phyloP scores from a whole-genome alignment of 2,888 invertebrate species.

The Altica lythri region DNA sequence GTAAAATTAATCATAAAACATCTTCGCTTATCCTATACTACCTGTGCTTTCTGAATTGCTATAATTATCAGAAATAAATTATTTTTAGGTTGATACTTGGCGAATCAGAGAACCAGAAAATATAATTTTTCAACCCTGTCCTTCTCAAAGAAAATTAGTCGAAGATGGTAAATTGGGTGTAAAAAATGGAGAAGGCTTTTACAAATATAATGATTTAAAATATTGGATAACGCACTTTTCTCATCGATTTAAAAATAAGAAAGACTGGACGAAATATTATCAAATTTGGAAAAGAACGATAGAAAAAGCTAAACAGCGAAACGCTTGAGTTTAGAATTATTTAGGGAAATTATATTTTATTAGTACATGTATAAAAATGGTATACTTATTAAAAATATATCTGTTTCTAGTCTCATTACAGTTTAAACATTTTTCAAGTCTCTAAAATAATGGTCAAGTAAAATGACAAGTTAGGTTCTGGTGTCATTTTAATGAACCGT shows the following conservation, averaged over 20 bases:
- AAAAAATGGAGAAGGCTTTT: constrained; percentile 17
- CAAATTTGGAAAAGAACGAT: constrained; percentile 15
- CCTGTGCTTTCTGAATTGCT: too few species aligned
- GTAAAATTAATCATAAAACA: background rate
- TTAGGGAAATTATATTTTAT: too few species aligned
- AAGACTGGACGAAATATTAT: constrained; percentile 18
- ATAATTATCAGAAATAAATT: too few species aligned
- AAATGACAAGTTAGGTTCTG: too few species aligned
- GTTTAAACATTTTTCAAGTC: too few species aligned
- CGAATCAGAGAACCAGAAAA: constrained; percentile 14
- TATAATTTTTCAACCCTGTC: constrained; percentile 8
- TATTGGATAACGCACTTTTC: constrained; percentile 15
- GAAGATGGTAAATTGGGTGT: constrained; percentile 9
- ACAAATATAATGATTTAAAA: constrained; percentile 20
- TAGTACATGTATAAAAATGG: too few species aligned
- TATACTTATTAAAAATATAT: too few species aligned
- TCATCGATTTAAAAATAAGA: constrained; percentile 12
- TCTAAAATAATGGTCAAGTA: too few species aligned
- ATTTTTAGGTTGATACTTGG: background rate
- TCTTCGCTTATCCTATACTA: background rate
- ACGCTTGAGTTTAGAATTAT: too few species aligned
- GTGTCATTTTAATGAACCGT: too few species aligned
- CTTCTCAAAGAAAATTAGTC: constrained; percentile 10
- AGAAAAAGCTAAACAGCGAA: too few species aligned
- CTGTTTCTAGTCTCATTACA: too few species aligned